phyloP scores from a whole-genome alignment of 2,888 invertebrate species.

The Neelides folsomi region DNA sequence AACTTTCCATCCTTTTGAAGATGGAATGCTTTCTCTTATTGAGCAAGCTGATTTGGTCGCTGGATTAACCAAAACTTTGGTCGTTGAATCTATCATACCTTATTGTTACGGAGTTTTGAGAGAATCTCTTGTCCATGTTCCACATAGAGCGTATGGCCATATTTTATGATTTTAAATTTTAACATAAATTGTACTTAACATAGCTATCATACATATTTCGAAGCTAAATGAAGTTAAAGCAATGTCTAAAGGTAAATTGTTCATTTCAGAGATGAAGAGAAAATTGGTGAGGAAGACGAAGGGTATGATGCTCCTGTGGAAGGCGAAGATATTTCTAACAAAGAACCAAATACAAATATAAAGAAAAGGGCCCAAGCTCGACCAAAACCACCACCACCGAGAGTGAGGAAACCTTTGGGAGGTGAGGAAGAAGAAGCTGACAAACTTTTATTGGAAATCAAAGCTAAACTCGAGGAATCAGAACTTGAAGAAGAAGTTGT shows the following conservation, averaged over 20 bases:
- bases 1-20: slow-evolving; percentile 27
- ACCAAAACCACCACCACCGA: neutral
- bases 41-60: slow-evolving; percentile 19
- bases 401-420: slow-evolving; percentile 2
- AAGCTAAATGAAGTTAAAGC: too few species aligned
- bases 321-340: neutral
- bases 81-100: slow-evolving; percentile 27
- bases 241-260: neutral
- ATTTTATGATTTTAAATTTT: too few species aligned
- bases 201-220: too few species aligned
- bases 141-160: too few species aligned
- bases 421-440: neutral
- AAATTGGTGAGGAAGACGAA: slow-evolving; percentile 14
- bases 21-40: slow-evolving; percentile 14
- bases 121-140: slow-evolving; percentile 10
- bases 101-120: slow-evolving; percentile 21
- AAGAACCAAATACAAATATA: too few species aligned
- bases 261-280: slow-evolving; percentile 11
- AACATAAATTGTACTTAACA: too few species aligned
- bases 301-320: slow-evolving; percentile 8
- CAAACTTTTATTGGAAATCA: too few species aligned
- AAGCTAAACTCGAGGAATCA: too few species aligned
- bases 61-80: slow-evolving; percentile 16
- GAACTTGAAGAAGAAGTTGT: slow-evolving; percentile 4
- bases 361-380: neutral